phyloP scores from a whole-genome alignment of 1,140 invertebrate genomes.

The Cryptotermes secundus region DNA sequence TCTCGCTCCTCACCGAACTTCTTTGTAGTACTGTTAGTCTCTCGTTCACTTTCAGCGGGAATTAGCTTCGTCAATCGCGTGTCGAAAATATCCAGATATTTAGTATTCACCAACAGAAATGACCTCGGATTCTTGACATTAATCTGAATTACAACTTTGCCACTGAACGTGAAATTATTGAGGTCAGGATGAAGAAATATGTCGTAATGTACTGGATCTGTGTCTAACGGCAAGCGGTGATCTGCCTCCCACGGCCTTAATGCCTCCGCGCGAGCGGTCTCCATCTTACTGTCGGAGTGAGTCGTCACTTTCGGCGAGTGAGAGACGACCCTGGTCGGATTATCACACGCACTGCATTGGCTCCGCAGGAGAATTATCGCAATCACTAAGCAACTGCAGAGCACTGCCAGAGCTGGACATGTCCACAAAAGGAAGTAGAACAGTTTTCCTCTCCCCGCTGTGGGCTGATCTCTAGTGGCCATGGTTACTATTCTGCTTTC shows the following conservation, averaged over 20 bases:
- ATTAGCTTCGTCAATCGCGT: slow-evolving; percentile 44
- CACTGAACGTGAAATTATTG: slow-evolving; percentile 64
- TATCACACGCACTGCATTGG: slow-evolving; percentile 39
- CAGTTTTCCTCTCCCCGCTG: neutral
- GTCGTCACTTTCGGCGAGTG: slow-evolving; percentile 24
- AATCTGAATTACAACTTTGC: slow-evolving; percentile 70
- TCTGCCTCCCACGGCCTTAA: slow-evolving; percentile 40
- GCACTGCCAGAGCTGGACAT: slow-evolving; percentile 50
- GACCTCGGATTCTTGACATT: slow-evolving; percentile 56
- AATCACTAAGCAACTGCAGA: slow-evolving; percentile 50
- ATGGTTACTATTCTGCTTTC: neutral
- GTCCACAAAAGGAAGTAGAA: slow-evolving; percentile 21
- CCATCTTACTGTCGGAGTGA: neutral
- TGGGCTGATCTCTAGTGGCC: neutral
- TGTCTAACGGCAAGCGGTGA: slow-evolving; percentile 63
- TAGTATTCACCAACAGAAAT: slow-evolving; percentile 69
- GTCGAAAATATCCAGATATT: slow-evolving; percentile 57
- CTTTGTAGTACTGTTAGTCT: slow-evolving; percentile 53
- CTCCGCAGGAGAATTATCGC: slow-evolving; percentile 52
- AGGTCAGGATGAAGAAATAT: slow-evolving; percentile 74
- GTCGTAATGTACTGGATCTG: slow-evolving; percentile 73
- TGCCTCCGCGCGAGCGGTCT: neutral
- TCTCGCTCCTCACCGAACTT: slow-evolving; percentile 44
- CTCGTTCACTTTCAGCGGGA: slow-evolving; percentile 33
- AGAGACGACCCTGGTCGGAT: slow-evolving; percentile 35